A percentile compares a stretch with the other conserved stretches of the same genome.
Conservation (phyloP, 1,140 invertebrate species). For the Dinoponera quadriceps region DNA sequence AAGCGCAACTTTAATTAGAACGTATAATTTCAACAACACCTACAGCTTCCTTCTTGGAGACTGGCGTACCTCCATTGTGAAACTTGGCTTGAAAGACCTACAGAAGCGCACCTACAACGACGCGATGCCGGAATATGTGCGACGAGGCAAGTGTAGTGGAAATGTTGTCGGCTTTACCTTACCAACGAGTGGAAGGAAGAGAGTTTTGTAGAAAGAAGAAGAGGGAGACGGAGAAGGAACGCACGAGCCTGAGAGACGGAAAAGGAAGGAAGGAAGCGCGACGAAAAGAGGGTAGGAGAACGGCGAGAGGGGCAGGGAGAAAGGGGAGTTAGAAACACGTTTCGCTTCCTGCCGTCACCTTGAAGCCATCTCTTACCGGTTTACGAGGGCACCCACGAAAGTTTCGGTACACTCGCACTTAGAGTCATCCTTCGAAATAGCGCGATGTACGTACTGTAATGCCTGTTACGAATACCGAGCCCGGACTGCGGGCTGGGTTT, state of each 20-base stretch:
- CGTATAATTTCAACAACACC: constrained; percentile 42
- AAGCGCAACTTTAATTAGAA: constrained; percentile 38
- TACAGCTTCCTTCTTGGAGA: constrained; percentile 31
- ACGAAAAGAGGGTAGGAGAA: background rate
- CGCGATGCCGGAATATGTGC: constrained; percentile 29
- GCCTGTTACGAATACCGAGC: constrained; percentile 64
- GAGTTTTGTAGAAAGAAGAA: constrained; percentile 22
- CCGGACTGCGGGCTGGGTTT: constrained; percentile 54
- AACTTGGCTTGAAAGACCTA: constrained; percentile 50
- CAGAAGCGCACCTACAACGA: constrained; percentile 43
- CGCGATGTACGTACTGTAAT: constrained; percentile 64
- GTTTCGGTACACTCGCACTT: constrained; percentile 66
- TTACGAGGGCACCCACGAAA: constrained; percentile 67
- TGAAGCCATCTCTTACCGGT: constrained; percentile 71
- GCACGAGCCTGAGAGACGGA: too few relatives aligned
- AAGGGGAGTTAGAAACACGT: constrained; percentile 67
- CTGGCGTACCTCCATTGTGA: constrained; percentile 43
- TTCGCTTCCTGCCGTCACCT: constrained; percentile 70
- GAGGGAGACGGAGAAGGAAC: background rate
- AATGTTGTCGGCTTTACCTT: constrained; percentile 64
- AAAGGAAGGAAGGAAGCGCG: background rate
- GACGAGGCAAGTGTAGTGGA: constrained; percentile 25
- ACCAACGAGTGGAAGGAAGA: constrained; percentile 53
- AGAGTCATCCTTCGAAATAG: constrained; percentile 74
- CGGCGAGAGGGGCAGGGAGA: constrained; percentile 12